A percentile compares a stretch with the other conserved stretches of the same genome.
Evolutionary conservation across 1,140 invertebrate species (phyloP).

Genomic region (Tribolium madens): DNA sequence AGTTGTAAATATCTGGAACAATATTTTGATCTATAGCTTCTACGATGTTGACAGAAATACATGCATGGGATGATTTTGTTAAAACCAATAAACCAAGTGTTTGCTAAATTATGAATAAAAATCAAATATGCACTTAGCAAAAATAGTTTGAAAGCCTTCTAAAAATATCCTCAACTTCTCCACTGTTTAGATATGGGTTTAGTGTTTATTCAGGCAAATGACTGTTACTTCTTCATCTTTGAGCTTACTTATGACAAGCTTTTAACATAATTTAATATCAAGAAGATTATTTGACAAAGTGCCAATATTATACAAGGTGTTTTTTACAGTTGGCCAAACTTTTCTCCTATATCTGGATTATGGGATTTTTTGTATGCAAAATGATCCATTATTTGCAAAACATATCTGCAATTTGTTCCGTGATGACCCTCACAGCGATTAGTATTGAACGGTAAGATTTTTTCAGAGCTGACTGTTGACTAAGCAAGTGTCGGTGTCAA

Average conservation of each 20-base stretch:
- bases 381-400: slow-evolving; percentile 82
- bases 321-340: slow-evolving; percentile 75
- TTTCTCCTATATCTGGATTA: slow-evolving; percentile 81
- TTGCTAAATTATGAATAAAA: slow-evolving; percentile 7
- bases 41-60: too few species aligned
- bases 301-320: not conserved
- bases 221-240: slow-evolving; percentile 34
- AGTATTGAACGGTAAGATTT: slow-evolving; percentile 78
- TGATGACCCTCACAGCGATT: slow-evolving; percentile 83
- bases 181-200: slow-evolving; percentile 47
- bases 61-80: not conserved
- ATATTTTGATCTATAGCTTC: too few species aligned
- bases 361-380: slow-evolving; percentile 80
- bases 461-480: not conserved
- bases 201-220: slow-evolving; percentile 43
- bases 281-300: not conserved
- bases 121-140: slow-evolving; percentile 8
- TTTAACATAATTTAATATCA: slow-evolving; percentile 13
- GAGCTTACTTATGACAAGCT: slow-evolving; percentile 18
- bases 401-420: slow-evolving; percentile 81
- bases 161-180: slow-evolving; percentile 49
- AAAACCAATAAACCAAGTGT: not conserved
- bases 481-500: slow-evolving; percentile 2
- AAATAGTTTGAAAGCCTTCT: slow-evolving; percentile 53
- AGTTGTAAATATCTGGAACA: too few species aligned